Percentiles rank a stretch among this genome's conserved stretches.
These are phyloP conservation scores for Spongilla lacustris DNA, from an alignment of 37 sponge, comb jelly and placozoan species.

Conservation along the genomic window DNA sequence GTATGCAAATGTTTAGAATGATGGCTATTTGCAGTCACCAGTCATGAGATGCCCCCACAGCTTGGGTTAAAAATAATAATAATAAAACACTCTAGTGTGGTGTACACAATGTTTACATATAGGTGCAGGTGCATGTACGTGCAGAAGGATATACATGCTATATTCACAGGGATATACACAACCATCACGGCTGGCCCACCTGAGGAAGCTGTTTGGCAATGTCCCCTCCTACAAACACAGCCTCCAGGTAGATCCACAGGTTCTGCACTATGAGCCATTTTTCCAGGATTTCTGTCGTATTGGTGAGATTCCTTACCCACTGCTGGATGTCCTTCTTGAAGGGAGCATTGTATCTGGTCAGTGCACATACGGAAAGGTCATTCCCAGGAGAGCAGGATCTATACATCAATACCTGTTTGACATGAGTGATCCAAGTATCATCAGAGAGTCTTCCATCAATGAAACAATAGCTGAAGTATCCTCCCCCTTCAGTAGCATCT, in stretches of 20 bases:
- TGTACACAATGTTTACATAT: no score
- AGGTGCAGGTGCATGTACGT: no score
- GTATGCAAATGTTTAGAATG: no score
- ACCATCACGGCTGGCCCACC: conserved; percentile 6
- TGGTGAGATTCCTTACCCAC: conserved; percentile 96
- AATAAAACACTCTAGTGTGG: no score
- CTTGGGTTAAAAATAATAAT: no score
- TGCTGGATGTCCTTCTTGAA: conserved; percentile 97
- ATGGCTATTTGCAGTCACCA: no score
- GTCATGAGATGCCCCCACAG: no score
- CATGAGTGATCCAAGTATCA: conserved; percentile 98
- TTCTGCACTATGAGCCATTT: conserved; percentile 98
- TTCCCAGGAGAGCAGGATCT: no score
- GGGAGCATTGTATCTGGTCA: conserved; percentile 99
- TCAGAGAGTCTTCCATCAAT: conserved; percentile 99
- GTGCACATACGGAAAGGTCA: no score
- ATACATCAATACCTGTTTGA: conserved; percentile 83
- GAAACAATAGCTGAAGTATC: conserved; percentile 89
- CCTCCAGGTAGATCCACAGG: conserved; percentile 99
- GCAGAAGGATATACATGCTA: no score
- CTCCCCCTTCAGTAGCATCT: conserved; percentile 95
- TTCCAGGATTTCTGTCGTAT: conserved; percentile 96
- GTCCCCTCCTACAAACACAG: conserved; percentile 99
- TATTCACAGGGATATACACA: no score
- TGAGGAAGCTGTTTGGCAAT: conserved; percentile 99